A percentile compares a stretch with the other conserved stretches of the same genome.
These are phyloP conservation scores for Thera britannica DNA, from an alignment of 2,888 invertebrate species.

Conservation along the genomic window DNA sequence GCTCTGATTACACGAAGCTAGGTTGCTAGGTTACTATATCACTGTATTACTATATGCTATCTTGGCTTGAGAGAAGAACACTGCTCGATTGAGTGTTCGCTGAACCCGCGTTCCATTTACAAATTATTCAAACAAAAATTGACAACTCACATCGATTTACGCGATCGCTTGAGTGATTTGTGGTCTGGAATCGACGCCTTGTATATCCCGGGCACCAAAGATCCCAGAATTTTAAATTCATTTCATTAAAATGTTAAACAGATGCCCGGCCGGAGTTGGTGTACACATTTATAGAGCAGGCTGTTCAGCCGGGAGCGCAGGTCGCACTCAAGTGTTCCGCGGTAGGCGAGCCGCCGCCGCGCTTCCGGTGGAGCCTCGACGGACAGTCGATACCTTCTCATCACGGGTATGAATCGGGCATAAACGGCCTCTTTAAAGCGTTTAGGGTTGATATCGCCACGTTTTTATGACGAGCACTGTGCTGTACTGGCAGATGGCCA, in stretches of 20 bases:
- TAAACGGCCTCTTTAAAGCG: no score
- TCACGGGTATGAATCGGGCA: constrained; percentile 62
- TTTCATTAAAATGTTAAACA: constrained; percentile 58
- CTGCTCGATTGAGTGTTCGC: no score
- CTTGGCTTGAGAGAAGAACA: no score
- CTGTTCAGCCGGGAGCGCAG: constrained; percentile 87
- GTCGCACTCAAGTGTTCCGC: constrained; percentile 94
- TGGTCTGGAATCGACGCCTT: no score
- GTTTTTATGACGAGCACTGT: constrained; percentile 27
- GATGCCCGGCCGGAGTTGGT: constrained; percentile 92
- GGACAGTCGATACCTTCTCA: constrained; percentile 76
- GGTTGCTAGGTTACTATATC: no score
- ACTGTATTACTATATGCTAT: no score
- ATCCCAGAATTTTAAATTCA: not conserved
- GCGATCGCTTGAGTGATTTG: no score
- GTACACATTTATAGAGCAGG: constrained; percentile 93
- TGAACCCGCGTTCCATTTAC: no score
- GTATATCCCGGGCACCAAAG: no score
- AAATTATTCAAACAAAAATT: no score
- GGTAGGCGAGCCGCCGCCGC: constrained; percentile 93
- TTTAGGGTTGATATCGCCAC: constrained; percentile 5
- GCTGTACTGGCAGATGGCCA: constrained; percentile 34
- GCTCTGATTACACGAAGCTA: no score
- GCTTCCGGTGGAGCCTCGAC: constrained; percentile 77
- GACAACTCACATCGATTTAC: no score